Conservation (phyloP, 2,797 vertebrate genomes). For the Antennarius maculatus region DNA sequence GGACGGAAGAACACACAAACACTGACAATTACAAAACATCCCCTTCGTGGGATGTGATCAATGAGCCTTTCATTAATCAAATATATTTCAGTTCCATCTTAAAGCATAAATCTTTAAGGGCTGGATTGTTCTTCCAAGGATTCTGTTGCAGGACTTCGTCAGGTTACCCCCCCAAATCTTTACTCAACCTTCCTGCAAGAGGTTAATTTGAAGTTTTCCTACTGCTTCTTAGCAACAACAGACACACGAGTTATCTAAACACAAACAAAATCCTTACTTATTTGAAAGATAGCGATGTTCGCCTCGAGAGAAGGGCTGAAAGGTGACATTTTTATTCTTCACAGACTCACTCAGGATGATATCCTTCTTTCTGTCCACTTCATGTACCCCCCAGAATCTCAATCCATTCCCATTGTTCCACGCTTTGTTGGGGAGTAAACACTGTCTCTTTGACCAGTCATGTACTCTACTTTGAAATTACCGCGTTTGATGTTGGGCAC, state of each 20-base stretch:
- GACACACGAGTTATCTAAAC: slow-evolving; percentile 62
- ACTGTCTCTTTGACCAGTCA: slow-evolving; percentile 12
- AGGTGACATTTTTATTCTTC: slow-evolving; percentile 48
- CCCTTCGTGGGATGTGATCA: no score
- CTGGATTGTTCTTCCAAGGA: no score
- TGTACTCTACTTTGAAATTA: no score
- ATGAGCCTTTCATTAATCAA: no score
- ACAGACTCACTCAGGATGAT: slow-evolving; percentile 27
- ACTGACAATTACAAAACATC: no score
- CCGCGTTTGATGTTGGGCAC: slow-evolving; percentile 11
- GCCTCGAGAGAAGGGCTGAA: slow-evolving; percentile 31
- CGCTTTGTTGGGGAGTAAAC: slow-evolving; percentile 24
- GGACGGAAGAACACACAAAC: no score
- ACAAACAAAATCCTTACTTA: slow-evolving; percentile 72
- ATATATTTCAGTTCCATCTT: no score
- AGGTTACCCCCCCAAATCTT: slow-evolving; percentile 29
- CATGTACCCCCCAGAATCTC: neutral
- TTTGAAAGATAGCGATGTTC: slow-evolving; percentile 64
- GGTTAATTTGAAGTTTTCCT: slow-evolving; percentile 58
- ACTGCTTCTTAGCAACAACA: slow-evolving; percentile 53
- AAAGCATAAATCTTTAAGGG: no score
- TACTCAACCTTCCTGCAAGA: slow-evolving; percentile 55
- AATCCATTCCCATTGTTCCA: slow-evolving; percentile 12
- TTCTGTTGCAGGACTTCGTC: neutral
- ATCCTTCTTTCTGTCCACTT: slow-evolving; percentile 6